Evolutionary conservation across 2,797 vertebrate species (phyloP), one percentile per base, ranked within the genome.

Genomic region (Chaetodon trifasciatus): DNA sequence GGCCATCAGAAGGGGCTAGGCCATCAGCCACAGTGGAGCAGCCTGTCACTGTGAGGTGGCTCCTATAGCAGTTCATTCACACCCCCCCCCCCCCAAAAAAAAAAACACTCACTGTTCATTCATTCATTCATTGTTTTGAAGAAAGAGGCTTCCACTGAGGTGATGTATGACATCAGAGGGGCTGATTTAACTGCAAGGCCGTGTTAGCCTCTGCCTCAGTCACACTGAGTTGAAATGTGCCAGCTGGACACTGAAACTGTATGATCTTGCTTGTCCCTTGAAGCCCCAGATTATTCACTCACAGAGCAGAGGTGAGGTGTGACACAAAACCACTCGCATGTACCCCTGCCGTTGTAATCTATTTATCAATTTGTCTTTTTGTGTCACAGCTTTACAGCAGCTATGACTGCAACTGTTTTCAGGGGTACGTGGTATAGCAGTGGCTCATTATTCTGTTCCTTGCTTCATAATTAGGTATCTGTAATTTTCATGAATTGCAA

Each of bases 111-210:
- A 32, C 28, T 32, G 2, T 32, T 44, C 37, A 83, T 57, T 19
- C 69, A 80, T 49, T 37, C 62, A 46, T 82, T 52, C 70, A 79
- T 67, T 65, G 67, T 69, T 16, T 56, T 44, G 42, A 44, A 6
- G 50, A 32, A 17, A 28, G 8, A 60, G 3, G 8, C 15, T n/a
- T 37, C 37, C 24, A 6, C 17, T 68, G 8, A 10, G 8, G 1
- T 35, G 57, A 58, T n/a, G 21, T 8, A 35, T 8, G 8, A 23
- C 24, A 65, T 21, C n/a, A 66, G n/a, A 57, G 23, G 46, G 24
- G 24, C 7, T 44, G 17, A n/a, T 40, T 78, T 35, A 61, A 42
- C 32, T 47, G 49, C 67, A 61, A 67, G 32, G 37, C 37, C 50
- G 17, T 8, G 35, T 24, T 52, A 15, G 56, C 19, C 10, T 71